These are phyloP conservation scores for Zosterops borbonicus DNA, from an alignment of 2,113 vertebrate genomes.

Conservation along the genomic window DNA sequence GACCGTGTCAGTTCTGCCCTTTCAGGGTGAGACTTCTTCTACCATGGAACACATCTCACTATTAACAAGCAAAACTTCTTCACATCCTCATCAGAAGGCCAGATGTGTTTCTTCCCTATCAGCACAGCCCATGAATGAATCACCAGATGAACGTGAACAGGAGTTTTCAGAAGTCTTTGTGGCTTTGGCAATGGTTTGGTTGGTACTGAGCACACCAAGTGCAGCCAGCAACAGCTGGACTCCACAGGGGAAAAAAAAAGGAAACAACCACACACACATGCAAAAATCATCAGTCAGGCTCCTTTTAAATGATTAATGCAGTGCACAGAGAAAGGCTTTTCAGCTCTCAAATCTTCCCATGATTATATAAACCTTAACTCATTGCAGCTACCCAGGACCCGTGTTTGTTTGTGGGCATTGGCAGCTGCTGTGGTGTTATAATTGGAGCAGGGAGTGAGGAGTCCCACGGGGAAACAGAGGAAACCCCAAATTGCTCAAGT, in stretches of 20 bases:
- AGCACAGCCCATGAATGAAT: not conserved
- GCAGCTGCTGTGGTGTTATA: not conserved
- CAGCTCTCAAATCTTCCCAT: slow-evolving; percentile 8
- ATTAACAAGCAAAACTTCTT: not conserved
- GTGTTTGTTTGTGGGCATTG: slow-evolving; percentile 31
- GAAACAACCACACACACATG: not conserved
- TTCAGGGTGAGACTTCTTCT: not conserved
- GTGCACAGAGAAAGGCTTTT: not conserved
- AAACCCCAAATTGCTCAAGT: slow-evolving; percentile 29
- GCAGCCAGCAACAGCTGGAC: not conserved
- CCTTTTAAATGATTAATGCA: slow-evolving; percentile 32
- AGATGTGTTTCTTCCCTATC: not conserved
- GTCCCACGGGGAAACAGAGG: not conserved
- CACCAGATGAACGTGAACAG: not conserved
- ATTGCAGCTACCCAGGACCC: not conserved
- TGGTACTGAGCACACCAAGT: not conserved
- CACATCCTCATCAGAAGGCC: not conserved
- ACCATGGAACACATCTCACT: accelerated
- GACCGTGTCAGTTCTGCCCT: not conserved
- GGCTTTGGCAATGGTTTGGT: not conserved
- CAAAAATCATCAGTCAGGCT: not conserved
- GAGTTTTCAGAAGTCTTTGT: not conserved
- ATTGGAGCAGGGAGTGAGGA: slow-evolving; percentile 4
- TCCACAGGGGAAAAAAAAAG: not conserved
- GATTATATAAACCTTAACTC: slow-evolving; percentile 41